Conservation (phyloP, 2,113 vertebrate species). For the Phrynosoma platyrhinos region DNA sequence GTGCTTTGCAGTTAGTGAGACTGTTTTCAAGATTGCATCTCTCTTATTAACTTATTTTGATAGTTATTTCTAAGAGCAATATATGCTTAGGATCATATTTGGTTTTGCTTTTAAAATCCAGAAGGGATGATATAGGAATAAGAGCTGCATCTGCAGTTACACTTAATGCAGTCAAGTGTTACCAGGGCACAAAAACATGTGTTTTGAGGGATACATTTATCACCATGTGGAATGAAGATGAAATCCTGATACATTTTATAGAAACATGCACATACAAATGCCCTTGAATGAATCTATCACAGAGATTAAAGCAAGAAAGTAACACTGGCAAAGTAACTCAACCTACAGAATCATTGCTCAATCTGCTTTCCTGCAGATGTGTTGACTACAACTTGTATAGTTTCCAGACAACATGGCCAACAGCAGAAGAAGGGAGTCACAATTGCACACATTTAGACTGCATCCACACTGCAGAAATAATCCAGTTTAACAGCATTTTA, state of each 20-base stretch:
- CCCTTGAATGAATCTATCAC: not conserved
- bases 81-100: not conserved
- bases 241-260: not conserved
- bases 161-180: not conserved
- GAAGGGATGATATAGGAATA: not conserved
- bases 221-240: not conserved
- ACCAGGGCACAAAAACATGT: not conserved
- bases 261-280: not conserved
- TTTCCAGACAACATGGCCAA: too few species aligned
- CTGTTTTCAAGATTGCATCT: not conserved
- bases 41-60: too few species aligned
- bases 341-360: too few species aligned
- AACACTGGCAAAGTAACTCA: too few species aligned
- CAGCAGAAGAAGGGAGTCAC: too few species aligned
- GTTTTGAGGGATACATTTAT: not conserved
- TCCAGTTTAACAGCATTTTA: too few species aligned
- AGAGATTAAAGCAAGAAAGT: too few species aligned
- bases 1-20: not conserved
- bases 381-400: too few species aligned
- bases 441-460: too few species aligned
- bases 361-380: too few species aligned
- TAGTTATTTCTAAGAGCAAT: conserved; percentile 4
- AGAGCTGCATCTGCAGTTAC: not conserved
- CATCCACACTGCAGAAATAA: too few species aligned
- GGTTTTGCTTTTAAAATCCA: not conserved